Percentiles rank a stretch among this genome's conserved stretches.
These are phyloP conservation scores for Dryas iulia DNA, from an alignment of 1,140 invertebrate genomes.

Conservation along the genomic window DNA sequence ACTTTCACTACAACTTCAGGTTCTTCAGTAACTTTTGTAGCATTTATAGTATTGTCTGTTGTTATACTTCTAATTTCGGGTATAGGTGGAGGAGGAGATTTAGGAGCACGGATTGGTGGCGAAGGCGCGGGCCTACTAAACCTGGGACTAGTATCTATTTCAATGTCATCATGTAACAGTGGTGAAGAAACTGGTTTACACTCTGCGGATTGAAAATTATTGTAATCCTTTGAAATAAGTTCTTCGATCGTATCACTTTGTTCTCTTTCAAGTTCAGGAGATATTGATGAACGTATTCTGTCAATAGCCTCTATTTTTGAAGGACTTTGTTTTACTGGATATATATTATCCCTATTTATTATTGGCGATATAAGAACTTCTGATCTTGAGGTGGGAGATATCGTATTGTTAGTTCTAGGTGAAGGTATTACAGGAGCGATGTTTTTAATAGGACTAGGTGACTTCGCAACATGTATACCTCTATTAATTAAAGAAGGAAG, in stretches of 20 bases:
- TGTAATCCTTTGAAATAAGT: slow-evolving; percentile 26
- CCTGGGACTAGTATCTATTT: slow-evolving; percentile 4
- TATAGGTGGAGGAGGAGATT: slow-evolving; percentile 50
- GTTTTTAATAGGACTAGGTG: slow-evolving; percentile 72
- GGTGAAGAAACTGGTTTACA: background rate
- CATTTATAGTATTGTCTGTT: background rate
- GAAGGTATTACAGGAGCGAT: slow-evolving; percentile 56
- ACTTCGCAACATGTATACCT: slow-evolving; percentile 59
- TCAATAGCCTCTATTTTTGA: slow-evolving; percentile 40
- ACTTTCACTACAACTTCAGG: slow-evolving; percentile 4
- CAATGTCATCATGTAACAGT: background rate
- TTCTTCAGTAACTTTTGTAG: slow-evolving; percentile 17
- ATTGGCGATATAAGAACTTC: slow-evolving; percentile 45
- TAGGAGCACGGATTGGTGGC: slow-evolving; percentile 56
- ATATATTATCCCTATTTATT: slow-evolving; percentile 31
- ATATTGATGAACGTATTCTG: slow-evolving; percentile 43
- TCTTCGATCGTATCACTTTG: slow-evolving; percentile 33
- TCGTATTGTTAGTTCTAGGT: slow-evolving; percentile 57
- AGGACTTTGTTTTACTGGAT: slow-evolving; percentile 38
- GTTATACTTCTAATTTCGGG: slow-evolving; percentile 10
- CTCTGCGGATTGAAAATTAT: slow-evolving; percentile 6
- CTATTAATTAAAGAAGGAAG: slow-evolving; percentile 65
- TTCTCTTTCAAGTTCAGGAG: slow-evolving; percentile 40
- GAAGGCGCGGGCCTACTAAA: slow-evolving; percentile 40
- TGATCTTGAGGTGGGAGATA: slow-evolving; percentile 48